These are phyloP conservation scores for Galemys pyrenaicus DNA, from an alignment of 2,113 vertebrate genomes.

Conservation along the genomic window DNA sequence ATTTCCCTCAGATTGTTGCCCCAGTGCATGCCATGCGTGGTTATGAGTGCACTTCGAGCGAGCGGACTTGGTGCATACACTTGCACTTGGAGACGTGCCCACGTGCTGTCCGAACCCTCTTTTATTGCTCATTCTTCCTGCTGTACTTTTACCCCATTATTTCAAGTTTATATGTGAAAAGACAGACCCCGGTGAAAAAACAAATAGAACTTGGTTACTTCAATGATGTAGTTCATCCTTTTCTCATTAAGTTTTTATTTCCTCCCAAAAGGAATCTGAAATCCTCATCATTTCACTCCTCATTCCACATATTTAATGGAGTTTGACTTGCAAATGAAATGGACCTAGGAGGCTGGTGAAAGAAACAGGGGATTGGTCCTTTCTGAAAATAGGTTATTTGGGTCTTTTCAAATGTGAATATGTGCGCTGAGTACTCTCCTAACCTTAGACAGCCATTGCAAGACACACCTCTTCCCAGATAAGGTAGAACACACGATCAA, in stretches of 20 bases:
- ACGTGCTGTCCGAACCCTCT: neutral
- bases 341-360: neutral
- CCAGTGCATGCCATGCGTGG: rapidly evolving
- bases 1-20: neutral
- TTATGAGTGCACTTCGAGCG: no score
- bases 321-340: neutral
- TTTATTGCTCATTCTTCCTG: neutral
- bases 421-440: neutral
- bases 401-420: neutral
- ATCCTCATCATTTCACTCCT: neutral
- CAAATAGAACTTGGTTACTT: neutral
- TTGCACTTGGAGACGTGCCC: neutral
- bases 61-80: rapidly evolving
- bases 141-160: neutral
- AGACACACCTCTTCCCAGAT: neutral
- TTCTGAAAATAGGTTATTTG: neutral
- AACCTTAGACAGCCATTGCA: neutral
- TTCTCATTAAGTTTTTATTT: slow-evolving; percentile 35
- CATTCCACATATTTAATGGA: neutral
- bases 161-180: neutral
- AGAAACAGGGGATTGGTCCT: neutral
- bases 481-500: neutral
- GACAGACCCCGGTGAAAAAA: neutral
- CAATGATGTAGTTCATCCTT: neutral
- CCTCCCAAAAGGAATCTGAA: neutral